These are phyloP conservation scores for Taurulus bubalis DNA, from an alignment of 2,113 vertebrate genomes.

Conservation along the genomic window DNA sequence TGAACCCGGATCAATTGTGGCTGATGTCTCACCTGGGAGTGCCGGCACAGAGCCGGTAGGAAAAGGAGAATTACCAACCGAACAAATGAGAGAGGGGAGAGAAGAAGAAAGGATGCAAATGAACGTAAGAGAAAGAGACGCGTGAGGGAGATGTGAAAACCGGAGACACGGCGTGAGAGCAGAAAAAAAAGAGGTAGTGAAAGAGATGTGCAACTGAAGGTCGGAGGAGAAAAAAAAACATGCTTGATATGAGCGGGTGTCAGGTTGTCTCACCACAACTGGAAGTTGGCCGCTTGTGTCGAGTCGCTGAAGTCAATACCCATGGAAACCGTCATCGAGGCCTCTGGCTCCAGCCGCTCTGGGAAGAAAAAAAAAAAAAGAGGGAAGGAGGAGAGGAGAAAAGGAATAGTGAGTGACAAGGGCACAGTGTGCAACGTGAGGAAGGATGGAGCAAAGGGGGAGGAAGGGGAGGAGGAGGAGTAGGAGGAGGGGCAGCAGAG, in stretches of 20 bases:
- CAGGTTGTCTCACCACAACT: slow-evolving; percentile 90
- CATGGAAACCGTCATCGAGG: slow-evolving; percentile 90
- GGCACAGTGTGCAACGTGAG: slow-evolving; percentile 56
- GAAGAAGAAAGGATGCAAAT: slow-evolving; percentile 23
- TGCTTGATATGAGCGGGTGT: slow-evolving; percentile 27
- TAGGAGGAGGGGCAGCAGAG: slow-evolving; percentile 56
- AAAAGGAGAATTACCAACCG: slow-evolving; percentile 47
- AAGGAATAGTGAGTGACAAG: slow-evolving; percentile 74
- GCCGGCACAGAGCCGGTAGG: slow-evolving; percentile 78
- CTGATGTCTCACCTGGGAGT: slow-evolving; percentile 89
- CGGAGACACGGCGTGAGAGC: neutral
- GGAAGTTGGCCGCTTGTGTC: slow-evolving; percentile 94
- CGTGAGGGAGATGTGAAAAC: neutral
- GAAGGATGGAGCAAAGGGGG: slow-evolving; percentile 42
- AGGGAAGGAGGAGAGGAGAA: slow-evolving; percentile 16
- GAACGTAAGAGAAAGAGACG: neutral
- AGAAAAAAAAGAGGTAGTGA: neutral
- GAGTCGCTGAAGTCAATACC: slow-evolving; percentile 98
- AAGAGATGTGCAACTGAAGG: slow-evolving; percentile 32
- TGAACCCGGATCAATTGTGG: slow-evolving; percentile 93
- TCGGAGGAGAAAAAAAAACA: neutral
- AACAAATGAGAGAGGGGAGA: slow-evolving; percentile 72
- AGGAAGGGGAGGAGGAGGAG: neutral
- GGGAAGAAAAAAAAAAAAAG: slow-evolving; percentile 52
- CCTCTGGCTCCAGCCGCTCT: slow-evolving; percentile 91